These are phyloP conservation scores for Anthopleura sola DNA, from an alignment of 64 coral and sea anemone genomes.

Conservation along the genomic window DNA sequence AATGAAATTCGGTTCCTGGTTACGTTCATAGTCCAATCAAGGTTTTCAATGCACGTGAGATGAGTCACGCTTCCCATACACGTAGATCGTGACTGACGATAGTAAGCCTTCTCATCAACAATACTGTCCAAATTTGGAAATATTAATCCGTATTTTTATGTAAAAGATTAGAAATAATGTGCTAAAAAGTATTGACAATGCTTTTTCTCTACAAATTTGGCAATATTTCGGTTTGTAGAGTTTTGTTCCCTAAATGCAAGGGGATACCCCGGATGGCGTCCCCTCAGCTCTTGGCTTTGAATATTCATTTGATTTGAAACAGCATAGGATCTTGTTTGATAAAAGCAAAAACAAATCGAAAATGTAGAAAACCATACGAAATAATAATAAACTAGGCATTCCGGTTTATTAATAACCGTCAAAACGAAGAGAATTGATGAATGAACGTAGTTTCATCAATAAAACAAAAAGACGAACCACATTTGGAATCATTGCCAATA, in stretches of 20 bases:
- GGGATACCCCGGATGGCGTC: not conserved
- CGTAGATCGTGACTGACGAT: not conserved
- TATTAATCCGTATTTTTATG: not conserved
- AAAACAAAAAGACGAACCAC: not conserved
- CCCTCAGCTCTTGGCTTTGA: not conserved
- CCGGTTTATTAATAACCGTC: not conserved
- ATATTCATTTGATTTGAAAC: not conserved
- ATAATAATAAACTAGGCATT: not conserved
- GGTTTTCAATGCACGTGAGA: not conserved
- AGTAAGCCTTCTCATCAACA: too few relatives aligned
- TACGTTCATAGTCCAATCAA: not conserved
- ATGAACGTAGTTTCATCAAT: not conserved
- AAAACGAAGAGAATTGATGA: not conserved
- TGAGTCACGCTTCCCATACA: not conserved
- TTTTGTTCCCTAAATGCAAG: not conserved
- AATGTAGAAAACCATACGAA: not conserved
- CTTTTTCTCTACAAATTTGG: not conserved
- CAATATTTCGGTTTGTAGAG: not conserved
- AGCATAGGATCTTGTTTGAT: not conserved
- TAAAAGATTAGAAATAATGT: not conserved
- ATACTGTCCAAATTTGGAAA: too few relatives aligned
- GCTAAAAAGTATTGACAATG: not conserved
- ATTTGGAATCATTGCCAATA: slow-evolving; percentile 6
- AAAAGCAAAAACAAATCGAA: not conserved
- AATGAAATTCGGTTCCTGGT: not conserved